Percentiles rank a stretch among this genome's conserved stretches.
phyloP scores from a whole-genome alignment of 2,113 vertebrate species.

The Lasiurus borealis region DNA sequence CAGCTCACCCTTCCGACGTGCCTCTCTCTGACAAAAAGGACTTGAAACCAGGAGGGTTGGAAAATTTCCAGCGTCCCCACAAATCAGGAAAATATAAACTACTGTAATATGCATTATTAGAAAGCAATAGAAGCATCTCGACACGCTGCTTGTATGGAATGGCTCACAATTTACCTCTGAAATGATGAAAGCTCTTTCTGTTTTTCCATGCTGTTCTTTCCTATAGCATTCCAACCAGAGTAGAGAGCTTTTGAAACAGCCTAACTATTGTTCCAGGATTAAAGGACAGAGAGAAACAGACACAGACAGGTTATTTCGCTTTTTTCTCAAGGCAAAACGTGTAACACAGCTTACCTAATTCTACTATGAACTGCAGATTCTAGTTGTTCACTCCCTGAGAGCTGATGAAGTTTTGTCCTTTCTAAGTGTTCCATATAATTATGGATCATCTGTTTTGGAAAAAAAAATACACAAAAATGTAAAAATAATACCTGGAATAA shows the following conservation, averaged over 20 bases:
- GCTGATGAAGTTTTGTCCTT: constrained; percentile 96
- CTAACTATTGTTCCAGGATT: constrained; percentile 84
- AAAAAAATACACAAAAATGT: constrained; percentile 74
- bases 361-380: constrained; percentile 89
- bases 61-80: no score
- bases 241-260: constrained; percentile 81
- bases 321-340: constrained; percentile 78
- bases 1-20: constrained; percentile 61
- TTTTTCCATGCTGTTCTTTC: constrained; percentile 72
- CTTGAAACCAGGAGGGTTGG: constrained; percentile 39
- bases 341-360: constrained; percentile 92
- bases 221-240: constrained; percentile 81
- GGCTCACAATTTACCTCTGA: constrained; percentile 47
- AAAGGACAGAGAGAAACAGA: constrained; percentile 83
- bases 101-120: not conserved
- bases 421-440: constrained; percentile 99
- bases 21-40: constrained; percentile 67
- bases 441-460: constrained; percentile 96
- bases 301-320: constrained; percentile 73
- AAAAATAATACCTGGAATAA: constrained; percentile 68
- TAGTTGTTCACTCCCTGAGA: constrained; percentile 88
- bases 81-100: constrained; percentile 59
- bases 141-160: not conserved
- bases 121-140: constrained; percentile 38
- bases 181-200: constrained; percentile 47